These are phyloP conservation scores for Cladorhizidae sp. DNA, from an alignment of 37 sponge, comb jelly and placozoan species.

Conservation along the genomic window DNA sequence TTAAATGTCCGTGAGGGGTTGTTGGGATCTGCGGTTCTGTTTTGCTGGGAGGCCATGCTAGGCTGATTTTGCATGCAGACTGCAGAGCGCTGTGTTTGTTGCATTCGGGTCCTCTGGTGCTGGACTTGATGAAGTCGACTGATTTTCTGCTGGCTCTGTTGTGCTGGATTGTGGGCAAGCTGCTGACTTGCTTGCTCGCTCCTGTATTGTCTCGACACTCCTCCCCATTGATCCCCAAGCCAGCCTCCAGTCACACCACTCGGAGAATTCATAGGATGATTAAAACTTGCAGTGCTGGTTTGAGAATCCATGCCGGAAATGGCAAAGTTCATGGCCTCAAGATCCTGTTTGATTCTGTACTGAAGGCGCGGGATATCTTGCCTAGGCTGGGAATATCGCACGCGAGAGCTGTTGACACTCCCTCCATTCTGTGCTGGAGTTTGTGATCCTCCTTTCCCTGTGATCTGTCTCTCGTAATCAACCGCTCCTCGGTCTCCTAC, in stretches of 20 bases:
- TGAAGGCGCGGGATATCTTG: neutral
- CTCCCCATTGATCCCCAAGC: too few species aligned
- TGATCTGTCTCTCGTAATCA: neutral
- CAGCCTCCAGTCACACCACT: too few species aligned
- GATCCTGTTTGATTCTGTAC: conserved; percentile 32
- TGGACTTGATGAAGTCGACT: neutral
- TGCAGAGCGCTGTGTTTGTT: too few species aligned
- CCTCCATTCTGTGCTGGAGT: neutral
- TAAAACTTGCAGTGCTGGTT: neutral
- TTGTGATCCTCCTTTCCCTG: neutral
- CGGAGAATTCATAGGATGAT: too few species aligned
- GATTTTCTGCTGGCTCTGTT: neutral
- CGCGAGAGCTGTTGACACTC: neutral
- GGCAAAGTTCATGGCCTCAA: conserved; percentile 44
- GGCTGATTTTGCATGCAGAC: too few species aligned
- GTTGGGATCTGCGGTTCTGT: too few species aligned
- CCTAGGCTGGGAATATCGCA: neutral
- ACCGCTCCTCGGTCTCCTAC: too few species aligned
- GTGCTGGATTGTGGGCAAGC: neutral
- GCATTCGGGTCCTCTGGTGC: too few species aligned
- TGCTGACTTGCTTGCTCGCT: neutral
- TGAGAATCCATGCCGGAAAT: conserved; percentile 44
- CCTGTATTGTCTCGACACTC: too few species aligned
- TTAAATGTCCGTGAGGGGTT: too few species aligned
- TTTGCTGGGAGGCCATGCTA: too few species aligned